Evolutionary conservation across 1,140 invertebrate species (phyloP).

Genomic region (Planococcus citri): DNA sequence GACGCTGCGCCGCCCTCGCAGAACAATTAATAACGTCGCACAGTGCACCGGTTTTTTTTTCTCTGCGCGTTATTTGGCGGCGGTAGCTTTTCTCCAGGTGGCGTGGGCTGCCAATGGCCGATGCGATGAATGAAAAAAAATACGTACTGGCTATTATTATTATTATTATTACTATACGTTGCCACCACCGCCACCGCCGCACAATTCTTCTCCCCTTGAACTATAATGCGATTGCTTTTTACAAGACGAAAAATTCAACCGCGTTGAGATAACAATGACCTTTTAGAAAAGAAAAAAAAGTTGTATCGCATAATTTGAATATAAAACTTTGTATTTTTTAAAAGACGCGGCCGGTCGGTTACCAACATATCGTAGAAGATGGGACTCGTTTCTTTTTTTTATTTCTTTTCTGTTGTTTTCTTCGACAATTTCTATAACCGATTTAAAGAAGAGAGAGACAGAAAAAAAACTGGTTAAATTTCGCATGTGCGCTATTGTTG

Average conservation of each 20-base stretch:
- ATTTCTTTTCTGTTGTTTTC: too few relatives aligned
- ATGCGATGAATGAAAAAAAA: conserved; percentile 10
- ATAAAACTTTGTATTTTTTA: conserved; percentile 16
- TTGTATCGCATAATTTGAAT: conserved; percentile 5
- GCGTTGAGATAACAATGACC: conserved; percentile 8
- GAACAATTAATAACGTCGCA: background rate
- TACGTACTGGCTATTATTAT: too few relatives aligned
- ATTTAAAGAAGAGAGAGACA: too few relatives aligned
- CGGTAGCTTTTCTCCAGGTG: background rate
- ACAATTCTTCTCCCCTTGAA: background rate
- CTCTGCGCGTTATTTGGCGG: background rate
- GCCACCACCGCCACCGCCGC: background rate
- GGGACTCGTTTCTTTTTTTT: too few relatives aligned
- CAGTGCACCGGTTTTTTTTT: conserved; percentile 11
- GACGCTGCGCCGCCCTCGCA: conserved; percentile 12
- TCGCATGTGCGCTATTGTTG: background rate
- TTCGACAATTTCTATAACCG: too few relatives aligned
- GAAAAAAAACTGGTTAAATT: conserved; percentile 16
- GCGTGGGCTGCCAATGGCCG: conserved; percentile 3
- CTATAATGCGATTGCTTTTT: too few relatives aligned
- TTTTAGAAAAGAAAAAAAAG: too few relatives aligned
- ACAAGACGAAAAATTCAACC: background rate
- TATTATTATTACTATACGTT: background rate
- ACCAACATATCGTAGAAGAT: too few relatives aligned
- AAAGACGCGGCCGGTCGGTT: background rate